phyloP scores from a whole-genome alignment of 2,113 vertebrate species.

The Corvus moneduloides region DNA sequence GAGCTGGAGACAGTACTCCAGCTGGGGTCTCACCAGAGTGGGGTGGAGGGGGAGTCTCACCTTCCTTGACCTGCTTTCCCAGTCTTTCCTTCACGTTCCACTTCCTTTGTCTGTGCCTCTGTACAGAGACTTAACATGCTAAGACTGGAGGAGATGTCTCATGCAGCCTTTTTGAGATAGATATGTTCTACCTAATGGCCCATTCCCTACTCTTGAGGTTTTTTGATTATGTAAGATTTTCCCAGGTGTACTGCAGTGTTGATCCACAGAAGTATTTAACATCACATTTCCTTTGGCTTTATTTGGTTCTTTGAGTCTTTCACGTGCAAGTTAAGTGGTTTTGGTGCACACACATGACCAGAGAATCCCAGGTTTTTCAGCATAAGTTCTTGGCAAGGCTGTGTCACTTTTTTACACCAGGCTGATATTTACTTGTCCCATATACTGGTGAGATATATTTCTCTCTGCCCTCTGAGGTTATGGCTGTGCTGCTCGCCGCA shows the following conservation, averaged over 20 bases:
- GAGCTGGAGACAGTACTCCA: neutral
- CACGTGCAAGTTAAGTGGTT: neutral
- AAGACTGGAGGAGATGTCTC: neutral
- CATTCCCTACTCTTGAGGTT: neutral
- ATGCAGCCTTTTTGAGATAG: neutral
- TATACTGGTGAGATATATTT: neutral
- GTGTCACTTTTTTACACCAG: neutral
- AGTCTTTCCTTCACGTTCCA: neutral
- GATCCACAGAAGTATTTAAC: neutral
- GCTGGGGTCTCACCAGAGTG: rapidly evolving
- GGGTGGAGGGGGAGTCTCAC: neutral
- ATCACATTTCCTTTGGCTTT: neutral
- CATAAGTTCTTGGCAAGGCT: neutral
- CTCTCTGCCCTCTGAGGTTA: neutral
- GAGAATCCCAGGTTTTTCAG: neutral
- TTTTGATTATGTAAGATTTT: neutral
- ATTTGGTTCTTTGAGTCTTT: neutral
- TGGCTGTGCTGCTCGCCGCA: neutral
- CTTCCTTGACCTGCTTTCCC: neutral
- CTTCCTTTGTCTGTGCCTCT: neutral
- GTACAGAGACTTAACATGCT: neutral
- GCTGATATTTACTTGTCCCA: neutral
- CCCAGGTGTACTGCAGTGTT: neutral
- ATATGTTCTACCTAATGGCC: neutral
- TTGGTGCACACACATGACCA: neutral